phyloP scores from a whole-genome alignment of 2,113 vertebrate species.

The Gambusia holbrooki region DNA sequence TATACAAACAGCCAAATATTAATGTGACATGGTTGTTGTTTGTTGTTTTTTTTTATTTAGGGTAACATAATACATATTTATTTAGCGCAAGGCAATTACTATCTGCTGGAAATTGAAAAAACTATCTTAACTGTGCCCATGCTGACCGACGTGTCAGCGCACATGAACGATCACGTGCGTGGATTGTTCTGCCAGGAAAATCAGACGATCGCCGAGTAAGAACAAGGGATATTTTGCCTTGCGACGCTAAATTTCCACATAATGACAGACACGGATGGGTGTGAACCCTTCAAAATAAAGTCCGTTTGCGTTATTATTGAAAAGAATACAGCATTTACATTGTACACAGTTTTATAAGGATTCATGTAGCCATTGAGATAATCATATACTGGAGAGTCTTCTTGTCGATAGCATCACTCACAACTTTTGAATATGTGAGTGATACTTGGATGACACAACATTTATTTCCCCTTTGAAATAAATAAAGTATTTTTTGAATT shows the following conservation, averaged over 20 bases:
- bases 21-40: not conserved
- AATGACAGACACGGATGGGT: not conserved
- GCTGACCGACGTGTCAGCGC: too few species aligned
- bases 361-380: not conserved
- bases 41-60: not conserved
- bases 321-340: too few species aligned
- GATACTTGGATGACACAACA: too few species aligned
- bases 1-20: too few species aligned
- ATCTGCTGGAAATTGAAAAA: not conserved
- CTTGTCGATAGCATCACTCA: too few species aligned
- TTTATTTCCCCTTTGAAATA: too few species aligned
- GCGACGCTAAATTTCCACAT: not conserved
- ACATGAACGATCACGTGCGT: not conserved
- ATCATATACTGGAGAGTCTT: too few species aligned
- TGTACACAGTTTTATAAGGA: not conserved
- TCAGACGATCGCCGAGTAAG: slow-evolving; percentile 35
- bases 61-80: too few species aligned
- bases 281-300: slow-evolving; percentile 43
- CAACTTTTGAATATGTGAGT: too few species aligned
- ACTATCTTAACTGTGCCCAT: too few species aligned
- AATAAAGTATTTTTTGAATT: too few species aligned
- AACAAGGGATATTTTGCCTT: not conserved
- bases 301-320: not conserved
- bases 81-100: not conserved
- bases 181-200: slow-evolving; percentile 14